These are phyloP conservation scores for Rafetus swinhoei DNA, from an alignment of 2,113 vertebrate species.

Conservation along the genomic window DNA sequence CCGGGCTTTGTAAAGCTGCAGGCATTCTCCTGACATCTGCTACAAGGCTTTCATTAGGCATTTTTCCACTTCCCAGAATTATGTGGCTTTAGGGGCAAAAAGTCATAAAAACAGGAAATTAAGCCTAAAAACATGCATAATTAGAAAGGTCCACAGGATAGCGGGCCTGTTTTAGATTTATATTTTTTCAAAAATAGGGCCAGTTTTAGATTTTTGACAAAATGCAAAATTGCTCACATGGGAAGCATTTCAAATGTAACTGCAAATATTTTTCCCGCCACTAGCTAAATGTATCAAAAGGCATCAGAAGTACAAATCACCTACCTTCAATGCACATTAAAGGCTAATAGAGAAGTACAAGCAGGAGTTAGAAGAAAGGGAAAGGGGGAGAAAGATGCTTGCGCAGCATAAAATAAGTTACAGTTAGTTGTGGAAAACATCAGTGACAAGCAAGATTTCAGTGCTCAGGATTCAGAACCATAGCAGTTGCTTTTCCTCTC, in stretches of 20 bases:
- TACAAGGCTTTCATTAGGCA: not conserved
- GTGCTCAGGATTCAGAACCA: not conserved
- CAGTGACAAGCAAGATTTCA: not conserved
- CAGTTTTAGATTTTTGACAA: not conserved
- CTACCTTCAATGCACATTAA: not conserved
- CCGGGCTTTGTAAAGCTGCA: not conserved
- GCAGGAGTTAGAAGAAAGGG: not conserved
- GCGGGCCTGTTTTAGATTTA: not conserved
- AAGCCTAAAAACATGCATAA: not conserved
- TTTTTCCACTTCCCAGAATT: not conserved
- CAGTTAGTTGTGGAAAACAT: not conserved
- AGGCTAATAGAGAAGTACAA: not conserved
- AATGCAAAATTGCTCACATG: not conserved
- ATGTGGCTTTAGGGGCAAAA: not conserved
- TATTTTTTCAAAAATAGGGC: not conserved
- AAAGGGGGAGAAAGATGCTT: not conserved
- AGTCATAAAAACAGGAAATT: not conserved
- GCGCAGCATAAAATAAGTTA: not conserved
- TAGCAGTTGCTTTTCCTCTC: not conserved
- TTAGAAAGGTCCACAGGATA: not conserved
- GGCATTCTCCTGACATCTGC: not conserved
- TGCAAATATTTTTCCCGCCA: not conserved
- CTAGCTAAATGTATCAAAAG: not conserved
- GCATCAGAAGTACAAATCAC: not conserved
- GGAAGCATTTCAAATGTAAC: not conserved